Base-by-base conservation (phyloP, 2,113 vertebrate genomes). In the Semnornis frantzii region DNA sequence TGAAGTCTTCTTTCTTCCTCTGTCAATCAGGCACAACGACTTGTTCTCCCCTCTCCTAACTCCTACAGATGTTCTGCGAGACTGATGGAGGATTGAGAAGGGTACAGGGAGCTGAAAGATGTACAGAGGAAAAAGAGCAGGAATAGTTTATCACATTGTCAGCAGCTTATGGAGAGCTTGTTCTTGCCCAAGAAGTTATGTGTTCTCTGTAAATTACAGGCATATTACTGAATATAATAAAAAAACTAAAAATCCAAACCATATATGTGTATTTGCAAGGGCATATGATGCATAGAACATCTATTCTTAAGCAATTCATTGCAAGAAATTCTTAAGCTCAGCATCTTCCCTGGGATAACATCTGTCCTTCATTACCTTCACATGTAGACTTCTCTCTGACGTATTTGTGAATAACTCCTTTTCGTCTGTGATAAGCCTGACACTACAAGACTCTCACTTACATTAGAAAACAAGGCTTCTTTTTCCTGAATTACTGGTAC, bases 351-450 rank as follows among this genome's bases (percentile, higher is more conserved):
- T 92, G 34, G 87, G 76, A 85, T 68, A 95, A 85, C 70, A 95
- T 94, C 90, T 96, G 92, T 85, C 73, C 21, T 74, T 74, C 79
- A 70, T 96, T 96, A 94, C 48, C 50, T 84, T 76, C 74, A 60
- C 46, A 62, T 54, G 50, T 57, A 80, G 39, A 21, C 9, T 66
- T 87, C 82, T 85, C 30, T 85, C 66, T 68, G 59, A 54, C 65
- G 15, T 83, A 44, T 94, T 92, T 91, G 82, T 66, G 82, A 89
- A 88, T 66, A 92, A 70, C 9, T 64, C 20, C 76, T 71, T 92
- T 88, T 86, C 60, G 50, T 63, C 46, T 80, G 9, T 72, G 87
- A 90, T 90, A 93, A 91, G 55, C 37, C 71, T 95, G 52, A 93
- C 33, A 55, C 82, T 70, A 87, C 24, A 94, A n/a, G 42, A 84